phyloP scores from a whole-genome alignment of 2,113 vertebrate genomes.

The Alces alces region DNA sequence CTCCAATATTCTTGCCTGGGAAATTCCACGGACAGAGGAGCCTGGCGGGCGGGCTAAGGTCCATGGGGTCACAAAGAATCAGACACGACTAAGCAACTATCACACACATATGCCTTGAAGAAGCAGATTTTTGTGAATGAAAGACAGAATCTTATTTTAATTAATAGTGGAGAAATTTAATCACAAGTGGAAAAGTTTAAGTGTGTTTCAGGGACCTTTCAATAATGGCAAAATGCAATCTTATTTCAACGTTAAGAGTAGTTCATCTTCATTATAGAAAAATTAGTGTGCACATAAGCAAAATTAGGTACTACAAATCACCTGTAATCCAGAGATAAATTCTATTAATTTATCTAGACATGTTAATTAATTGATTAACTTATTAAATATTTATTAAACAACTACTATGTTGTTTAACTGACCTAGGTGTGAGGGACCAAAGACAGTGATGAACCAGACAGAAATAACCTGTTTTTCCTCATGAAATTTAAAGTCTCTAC shows the following conservation, averaged over 20 bases:
- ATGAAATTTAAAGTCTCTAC: background rate
- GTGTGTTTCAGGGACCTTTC: background rate
- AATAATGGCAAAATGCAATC: background rate
- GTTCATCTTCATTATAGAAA: background rate
- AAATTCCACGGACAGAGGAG: background rate
- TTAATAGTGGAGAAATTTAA: background rate
- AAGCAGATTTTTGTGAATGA: background rate
- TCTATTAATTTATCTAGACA: background rate
- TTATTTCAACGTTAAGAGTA: background rate
- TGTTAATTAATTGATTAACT: background rate
- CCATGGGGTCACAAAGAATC: background rate
- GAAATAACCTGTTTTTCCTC: background rate
- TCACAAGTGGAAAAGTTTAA: background rate
- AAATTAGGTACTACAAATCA: background rate
- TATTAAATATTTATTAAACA: background rate
- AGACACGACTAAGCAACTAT: background rate
- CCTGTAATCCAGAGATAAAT: background rate
- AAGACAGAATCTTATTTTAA: background rate
- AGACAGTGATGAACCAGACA: background rate
- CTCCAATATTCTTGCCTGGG: background rate
- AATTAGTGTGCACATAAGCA: background rate
- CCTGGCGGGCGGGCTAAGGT: background rate
- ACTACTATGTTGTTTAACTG: background rate
- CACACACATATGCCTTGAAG: background rate
- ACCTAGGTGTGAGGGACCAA: background rate